Conservation (phyloP, 2,797 vertebrate species). For the Brachymystax lenok region DNA sequence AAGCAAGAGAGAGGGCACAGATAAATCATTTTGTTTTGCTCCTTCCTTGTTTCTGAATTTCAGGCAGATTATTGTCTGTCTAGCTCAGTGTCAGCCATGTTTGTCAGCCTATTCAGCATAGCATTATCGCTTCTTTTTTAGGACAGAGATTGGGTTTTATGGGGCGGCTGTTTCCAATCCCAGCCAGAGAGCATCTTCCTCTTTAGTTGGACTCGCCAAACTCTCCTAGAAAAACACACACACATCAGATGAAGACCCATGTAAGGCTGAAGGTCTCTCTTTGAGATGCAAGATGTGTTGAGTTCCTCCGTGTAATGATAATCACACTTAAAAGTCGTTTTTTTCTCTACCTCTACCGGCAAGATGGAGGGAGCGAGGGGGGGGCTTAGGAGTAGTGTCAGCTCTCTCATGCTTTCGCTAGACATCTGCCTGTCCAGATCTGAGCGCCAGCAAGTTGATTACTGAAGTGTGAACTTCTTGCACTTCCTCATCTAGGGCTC, state of each 20-base stretch:
- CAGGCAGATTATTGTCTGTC: constrained; percentile 18
- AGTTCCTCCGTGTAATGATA: background rate
- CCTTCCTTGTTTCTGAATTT: constrained; percentile 15
- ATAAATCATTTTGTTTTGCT: constrained; percentile 7
- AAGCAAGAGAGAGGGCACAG: constrained; percentile 4
- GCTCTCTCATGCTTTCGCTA: background rate
- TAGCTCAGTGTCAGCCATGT: constrained; percentile 6
- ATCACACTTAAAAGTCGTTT: background rate
- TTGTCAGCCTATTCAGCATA: constrained; percentile 8
- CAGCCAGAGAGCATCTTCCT: background rate
- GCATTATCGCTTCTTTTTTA: constrained; percentile 8
- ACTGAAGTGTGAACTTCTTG: constrained; percentile 9
- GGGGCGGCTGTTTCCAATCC: background rate
- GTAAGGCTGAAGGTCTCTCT: constrained; percentile 10
- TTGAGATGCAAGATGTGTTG: background rate
- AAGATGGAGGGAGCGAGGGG: background rate
- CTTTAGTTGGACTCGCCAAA: constrained; percentile 3
- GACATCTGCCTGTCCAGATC: background rate
- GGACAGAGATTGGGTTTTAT: background rate
- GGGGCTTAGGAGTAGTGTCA: background rate
- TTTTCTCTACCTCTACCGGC: background rate
- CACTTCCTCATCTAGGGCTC: background rate
- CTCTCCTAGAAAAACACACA: constrained; percentile 4
- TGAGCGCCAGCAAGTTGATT: background rate
- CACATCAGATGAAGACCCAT: constrained; percentile 12